phyloP scores from a whole-genome alignment of 2,113 vertebrate genomes.

The Shinisaurus crocodilurus region DNA sequence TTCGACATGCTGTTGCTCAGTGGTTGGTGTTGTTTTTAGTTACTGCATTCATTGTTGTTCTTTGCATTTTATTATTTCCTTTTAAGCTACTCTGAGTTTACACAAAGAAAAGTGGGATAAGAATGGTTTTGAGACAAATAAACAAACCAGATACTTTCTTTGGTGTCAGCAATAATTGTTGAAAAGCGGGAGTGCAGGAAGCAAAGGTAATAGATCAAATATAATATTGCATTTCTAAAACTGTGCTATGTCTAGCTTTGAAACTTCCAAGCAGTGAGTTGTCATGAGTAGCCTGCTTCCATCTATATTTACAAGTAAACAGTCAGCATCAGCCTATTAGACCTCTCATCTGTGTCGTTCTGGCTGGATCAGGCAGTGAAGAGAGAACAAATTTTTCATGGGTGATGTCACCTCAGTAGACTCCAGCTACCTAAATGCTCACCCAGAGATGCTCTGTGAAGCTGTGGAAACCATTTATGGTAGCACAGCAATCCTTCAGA shows the following conservation, averaged over 20 bases:
- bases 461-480: conserved; percentile 32
- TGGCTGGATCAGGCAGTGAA: conserved; percentile 10
- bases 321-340: conserved; percentile 12
- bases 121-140: not conserved
- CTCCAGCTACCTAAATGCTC: not conserved
- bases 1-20: not conserved
- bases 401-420: conserved; percentile 21
- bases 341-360: conserved; percentile 45
- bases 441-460: conserved; percentile 6
- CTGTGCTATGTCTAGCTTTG: conserved; percentile 26
- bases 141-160: not conserved
- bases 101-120: not conserved
- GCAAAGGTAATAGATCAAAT: not conserved
- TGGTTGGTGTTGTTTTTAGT: not conserved
- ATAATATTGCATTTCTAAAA: conserved; percentile 10
- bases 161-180: not conserved
- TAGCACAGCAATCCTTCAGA: conserved; percentile 36
- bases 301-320: conserved; percentile 42
- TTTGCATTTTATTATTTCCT: not conserved
- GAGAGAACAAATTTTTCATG: conserved; percentile 39
- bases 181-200: not conserved
- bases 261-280: conserved; percentile 30
- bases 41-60: not conserved
- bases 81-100: not conserved
- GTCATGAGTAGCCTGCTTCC: not conserved